These are phyloP conservation scores for Desoria tigrina DNA, from an alignment of 2,888 invertebrate species.

Conservation along the genomic window DNA sequence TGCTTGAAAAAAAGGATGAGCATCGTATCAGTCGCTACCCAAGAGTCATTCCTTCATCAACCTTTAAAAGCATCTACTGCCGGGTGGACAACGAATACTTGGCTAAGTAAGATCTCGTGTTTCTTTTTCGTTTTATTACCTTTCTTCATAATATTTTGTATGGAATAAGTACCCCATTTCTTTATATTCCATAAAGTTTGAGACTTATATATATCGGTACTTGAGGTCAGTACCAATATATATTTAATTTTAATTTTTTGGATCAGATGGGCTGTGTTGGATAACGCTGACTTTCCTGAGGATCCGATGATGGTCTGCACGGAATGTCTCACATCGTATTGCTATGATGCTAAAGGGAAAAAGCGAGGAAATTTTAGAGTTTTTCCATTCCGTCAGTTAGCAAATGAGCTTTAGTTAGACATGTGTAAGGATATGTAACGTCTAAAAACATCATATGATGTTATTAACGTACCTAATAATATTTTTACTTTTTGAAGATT, in stretches of 20 bases:
- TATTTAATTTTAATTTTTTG: slow-evolving; percentile 6
- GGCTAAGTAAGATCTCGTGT: slow-evolving; percentile 30
- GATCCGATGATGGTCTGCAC: slow-evolving; percentile 47
- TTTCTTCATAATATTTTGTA: too few relatives aligned
- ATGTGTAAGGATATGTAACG: too few relatives aligned
- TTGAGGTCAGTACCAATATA: neutral
- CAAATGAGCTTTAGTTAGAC: slow-evolving; percentile 22
- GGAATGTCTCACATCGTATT: slow-evolving; percentile 41
- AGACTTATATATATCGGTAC: too few relatives aligned
- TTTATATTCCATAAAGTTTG: too few relatives aligned
- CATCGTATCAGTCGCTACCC: slow-evolving; percentile 29
- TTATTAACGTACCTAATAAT: too few relatives aligned
- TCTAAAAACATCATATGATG: too few relatives aligned
- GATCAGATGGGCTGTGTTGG: slow-evolving; percentile 44
- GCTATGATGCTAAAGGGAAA: slow-evolving; percentile 37
- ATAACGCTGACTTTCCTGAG: slow-evolving; percentile 41
- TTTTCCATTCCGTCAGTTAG: slow-evolving; percentile 40
- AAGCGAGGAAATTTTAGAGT: slow-evolving; percentile 54
- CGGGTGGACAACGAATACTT: slow-evolving; percentile 44
- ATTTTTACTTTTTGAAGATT: too few relatives aligned
- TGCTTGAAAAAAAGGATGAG: slow-evolving; percentile 30
- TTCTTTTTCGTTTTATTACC: too few relatives aligned
- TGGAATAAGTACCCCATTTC: too few relatives aligned
- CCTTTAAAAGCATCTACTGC: slow-evolving; percentile 42
- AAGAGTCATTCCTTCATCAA: slow-evolving; percentile 22